Evolutionary conservation across 30 jellyfish, hydroid and myxozoan genomes (phyloP).

Genomic region (Hydractinia symbiolongicarpus): DNA sequence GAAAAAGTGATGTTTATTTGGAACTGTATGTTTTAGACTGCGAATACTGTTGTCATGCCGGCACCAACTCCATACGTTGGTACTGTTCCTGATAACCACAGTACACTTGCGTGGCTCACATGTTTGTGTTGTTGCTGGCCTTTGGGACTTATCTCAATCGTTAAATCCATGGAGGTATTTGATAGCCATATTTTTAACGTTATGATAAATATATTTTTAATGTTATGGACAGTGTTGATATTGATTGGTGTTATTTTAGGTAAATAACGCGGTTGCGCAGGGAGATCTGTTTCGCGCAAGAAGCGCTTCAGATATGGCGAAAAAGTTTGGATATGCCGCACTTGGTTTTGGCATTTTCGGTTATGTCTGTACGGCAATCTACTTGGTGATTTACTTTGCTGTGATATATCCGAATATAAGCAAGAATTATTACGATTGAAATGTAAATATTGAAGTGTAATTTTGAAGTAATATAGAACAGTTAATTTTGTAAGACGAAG

Average conservation of each 20-base stretch:
- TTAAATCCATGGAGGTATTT: slow-evolving; percentile 67
- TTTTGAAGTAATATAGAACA: too few species aligned
- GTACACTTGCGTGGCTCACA: slow-evolving; percentile 72
- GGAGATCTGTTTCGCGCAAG: slow-evolving; percentile 65
- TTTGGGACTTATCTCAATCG: slow-evolving; percentile 65
- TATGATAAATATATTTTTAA: background rate
- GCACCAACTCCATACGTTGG: slow-evolving; percentile 10
- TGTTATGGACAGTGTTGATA: too few species aligned
- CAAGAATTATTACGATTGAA: background rate
- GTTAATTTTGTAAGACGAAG: too few species aligned
- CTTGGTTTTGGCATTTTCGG: slow-evolving; percentile 54
- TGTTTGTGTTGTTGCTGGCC: slow-evolving; percentile 91
- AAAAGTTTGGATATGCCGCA: slow-evolving; percentile 45
- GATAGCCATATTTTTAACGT: background rate
- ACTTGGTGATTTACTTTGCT: slow-evolving; percentile 20
- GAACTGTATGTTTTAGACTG: background rate
- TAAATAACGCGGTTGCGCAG: slow-evolving; percentile 55
- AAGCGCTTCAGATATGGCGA: slow-evolving; percentile 61
- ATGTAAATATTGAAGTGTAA: background rate
- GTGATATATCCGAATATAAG: slow-evolving; percentile 4
- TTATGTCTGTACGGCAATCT: slow-evolving; percentile 10
- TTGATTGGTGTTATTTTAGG: slow-evolving; percentile 25
- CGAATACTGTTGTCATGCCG: background rate
- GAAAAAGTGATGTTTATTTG: too few species aligned
- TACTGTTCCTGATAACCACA: slow-evolving; percentile 58